Base-by-base conservation (phyloP, 2,888 invertebrate species). In the Leucania comma region DNA sequence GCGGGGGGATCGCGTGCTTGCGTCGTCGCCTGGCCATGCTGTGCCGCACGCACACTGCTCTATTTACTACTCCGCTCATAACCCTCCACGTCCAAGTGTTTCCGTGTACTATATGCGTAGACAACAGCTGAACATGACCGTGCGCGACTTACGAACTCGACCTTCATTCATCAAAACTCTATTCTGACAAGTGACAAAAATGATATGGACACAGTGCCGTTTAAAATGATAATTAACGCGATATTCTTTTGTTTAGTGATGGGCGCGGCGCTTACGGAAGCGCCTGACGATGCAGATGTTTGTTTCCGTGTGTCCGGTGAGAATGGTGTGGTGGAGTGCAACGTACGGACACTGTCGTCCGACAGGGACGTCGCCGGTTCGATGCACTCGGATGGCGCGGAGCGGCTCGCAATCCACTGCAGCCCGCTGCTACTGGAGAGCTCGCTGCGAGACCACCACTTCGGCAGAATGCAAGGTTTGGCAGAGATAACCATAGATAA, bases 401-500 rank as follows among this genome's bases (percentile, higher is more conserved):
- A 97, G 84, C 97, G 97, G 88, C 96, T 98, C 82, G 97, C 97
- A 83, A 96, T 99, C 84, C 97, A 97, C 83, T 98, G 98, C 95
- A 97, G 97, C 91, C 88, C 92, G 85, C 89, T 89, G 72, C 90
- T 88, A 69, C 86, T 88, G 72, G 98, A 98, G 96, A 98, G 98
- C 95, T 97, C 97, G 72, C 94, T 98, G 86, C 96, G 97, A 63
- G 96, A 97, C 62, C 97, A 97, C 84, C 97, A 97, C 84, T 98
- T 98, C 94, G 97, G 97, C 70, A 97, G 97, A 72, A 96, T 98
- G 83, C 97, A 97, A 91, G 97, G 98, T 88, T 96, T 99, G 82
- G 97, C 98, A 86, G 98, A 98, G 89, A 96, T 99, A 84, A 96
- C 97, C 81, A 96, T 99, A 84, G 97, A 97, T 85, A 97, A 97